phyloP scores from a whole-genome alignment of 2,113 vertebrate species.

The Scomber colias region DNA sequence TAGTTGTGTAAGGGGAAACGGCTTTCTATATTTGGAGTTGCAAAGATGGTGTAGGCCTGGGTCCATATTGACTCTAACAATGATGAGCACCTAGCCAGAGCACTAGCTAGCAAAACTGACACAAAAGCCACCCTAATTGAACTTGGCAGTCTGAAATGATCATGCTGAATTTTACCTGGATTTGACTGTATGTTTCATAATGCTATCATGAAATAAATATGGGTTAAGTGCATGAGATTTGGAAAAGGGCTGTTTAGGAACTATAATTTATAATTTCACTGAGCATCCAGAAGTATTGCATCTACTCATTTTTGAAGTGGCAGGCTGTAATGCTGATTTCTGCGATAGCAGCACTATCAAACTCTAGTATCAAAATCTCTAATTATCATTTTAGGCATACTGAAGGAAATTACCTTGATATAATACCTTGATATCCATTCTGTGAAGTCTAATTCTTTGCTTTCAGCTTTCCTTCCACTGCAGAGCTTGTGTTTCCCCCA shows the following conservation, averaged over 20 bases:
- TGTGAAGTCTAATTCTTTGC: conserved; percentile 39
- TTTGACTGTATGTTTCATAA: background rate
- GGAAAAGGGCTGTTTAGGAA: background rate
- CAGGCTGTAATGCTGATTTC: background rate
- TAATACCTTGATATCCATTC: conserved; percentile 10
- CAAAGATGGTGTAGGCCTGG: conserved; percentile 53
- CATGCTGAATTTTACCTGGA: background rate
- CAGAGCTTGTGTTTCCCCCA: conserved; percentile 47
- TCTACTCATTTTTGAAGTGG: background rate
- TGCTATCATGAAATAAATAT: background rate
- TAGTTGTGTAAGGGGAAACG: conserved; percentile 4
- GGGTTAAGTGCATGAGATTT: background rate
- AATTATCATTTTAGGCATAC: conserved; percentile 2
- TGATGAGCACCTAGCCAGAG: conserved; percentile 82
- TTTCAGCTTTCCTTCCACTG: conserved; percentile 35
- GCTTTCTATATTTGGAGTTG: background rate
- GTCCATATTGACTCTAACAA: conserved; percentile 81
- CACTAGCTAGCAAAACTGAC: conserved; percentile 83
- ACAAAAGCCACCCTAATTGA: background rate
- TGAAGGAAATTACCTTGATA: conserved; percentile 28
- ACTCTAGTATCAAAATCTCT: conserved; percentile 1
- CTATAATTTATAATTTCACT: background rate
- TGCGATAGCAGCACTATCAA: conserved; percentile 13
- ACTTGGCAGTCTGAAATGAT: background rate
- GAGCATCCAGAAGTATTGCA: background rate